Evolutionary conservation across 2,888 invertebrate species (phyloP).

Genomic region (Pardosa pseudoannulata): DNA sequence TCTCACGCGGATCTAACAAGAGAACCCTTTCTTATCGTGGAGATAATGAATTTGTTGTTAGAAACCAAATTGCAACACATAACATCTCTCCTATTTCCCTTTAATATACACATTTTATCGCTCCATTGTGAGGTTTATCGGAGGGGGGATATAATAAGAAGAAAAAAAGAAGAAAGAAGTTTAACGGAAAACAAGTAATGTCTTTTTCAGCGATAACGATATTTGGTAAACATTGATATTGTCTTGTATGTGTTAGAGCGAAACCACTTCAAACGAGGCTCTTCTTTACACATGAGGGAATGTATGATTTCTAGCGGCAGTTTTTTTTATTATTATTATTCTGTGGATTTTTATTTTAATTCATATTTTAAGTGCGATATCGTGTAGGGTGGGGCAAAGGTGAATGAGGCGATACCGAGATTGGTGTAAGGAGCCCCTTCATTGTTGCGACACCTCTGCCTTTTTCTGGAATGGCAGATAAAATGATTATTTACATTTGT

Average conservation of each 20-base stretch:
- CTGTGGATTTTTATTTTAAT: conserved; percentile 37
- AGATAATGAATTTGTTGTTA: conserved; percentile 60
- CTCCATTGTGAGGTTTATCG: conserved; percentile 59
- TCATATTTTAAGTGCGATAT: conserved; percentile 29
- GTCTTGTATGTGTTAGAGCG: conserved; percentile 52
- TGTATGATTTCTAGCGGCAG: neutral
- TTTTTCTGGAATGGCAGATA: neutral
- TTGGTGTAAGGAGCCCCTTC: conserved; percentile 18
- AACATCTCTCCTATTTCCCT: conserved; percentile 21
- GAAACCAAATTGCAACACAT: conserved; percentile 64
- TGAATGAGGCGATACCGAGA: conserved; percentile 47
- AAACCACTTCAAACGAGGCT: conserved; percentile 29
- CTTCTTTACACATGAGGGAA: conserved; percentile 4
- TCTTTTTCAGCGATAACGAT: conserved; percentile 41
- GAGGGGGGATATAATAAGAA: neutral
- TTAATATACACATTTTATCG: conserved; percentile 68
- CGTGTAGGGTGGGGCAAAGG: conserved; percentile 61
- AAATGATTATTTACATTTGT: conserved; percentile 11
- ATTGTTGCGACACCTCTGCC: conserved; percentile 18
- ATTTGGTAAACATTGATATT: conserved; percentile 71
- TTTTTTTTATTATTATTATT: conserved; percentile 5
- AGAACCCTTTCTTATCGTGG: conserved; percentile 26
- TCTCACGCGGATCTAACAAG: conserved; percentile 54
- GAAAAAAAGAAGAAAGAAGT: neutral
- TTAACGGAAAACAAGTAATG: conserved; percentile 58